Percentiles rank a stretch among this genome's conserved stretches.
These are phyloP conservation scores for Noctilio leporinus DNA, from an alignment of 2,113 vertebrate genomes.

Conservation along the genomic window DNA sequence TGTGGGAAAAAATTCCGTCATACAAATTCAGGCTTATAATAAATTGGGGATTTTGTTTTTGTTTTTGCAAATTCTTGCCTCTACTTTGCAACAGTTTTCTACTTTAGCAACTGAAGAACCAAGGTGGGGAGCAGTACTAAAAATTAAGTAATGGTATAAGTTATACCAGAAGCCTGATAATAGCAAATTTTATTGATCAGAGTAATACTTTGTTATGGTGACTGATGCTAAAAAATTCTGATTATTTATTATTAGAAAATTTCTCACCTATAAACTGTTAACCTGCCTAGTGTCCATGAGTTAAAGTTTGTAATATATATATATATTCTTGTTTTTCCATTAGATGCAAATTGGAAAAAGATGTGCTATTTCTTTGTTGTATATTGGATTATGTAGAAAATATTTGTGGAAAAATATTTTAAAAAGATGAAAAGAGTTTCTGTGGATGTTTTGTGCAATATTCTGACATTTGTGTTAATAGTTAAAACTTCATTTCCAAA, in stretches of 20 bases:
- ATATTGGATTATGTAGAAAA: slow-evolving; percentile 61
- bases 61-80: slow-evolving; percentile 74
- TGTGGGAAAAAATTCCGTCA: slow-evolving; percentile 51
- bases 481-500: neutral
- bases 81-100: slow-evolving; percentile 71
- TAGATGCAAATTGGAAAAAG: slow-evolving; percentile 75
- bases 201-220: slow-evolving; percentile 70
- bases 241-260: slow-evolving; percentile 71
- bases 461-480: neutral
- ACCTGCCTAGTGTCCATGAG: slow-evolving; percentile 66
- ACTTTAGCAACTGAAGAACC: slow-evolving; percentile 72
- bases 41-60: slow-evolving; percentile 53
- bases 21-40: slow-evolving; percentile 55
- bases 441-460: neutral
- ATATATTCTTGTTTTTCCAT: slow-evolving; percentile 73
- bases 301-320: slow-evolving; percentile 75
- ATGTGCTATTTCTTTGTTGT: slow-evolving; percentile 77
- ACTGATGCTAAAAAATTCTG: slow-evolving; percentile 68
- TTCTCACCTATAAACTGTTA: slow-evolving; percentile 68
- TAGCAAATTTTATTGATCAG: slow-evolving; percentile 73
- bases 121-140: slow-evolving; percentile 34
- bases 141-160: slow-evolving; percentile 53
- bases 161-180: slow-evolving; percentile 61
- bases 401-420: neutral
- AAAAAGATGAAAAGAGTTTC: neutral